Base-by-base conservation (phyloP, 2,888 invertebrate species). In the Heliconius charithonia region DNA sequence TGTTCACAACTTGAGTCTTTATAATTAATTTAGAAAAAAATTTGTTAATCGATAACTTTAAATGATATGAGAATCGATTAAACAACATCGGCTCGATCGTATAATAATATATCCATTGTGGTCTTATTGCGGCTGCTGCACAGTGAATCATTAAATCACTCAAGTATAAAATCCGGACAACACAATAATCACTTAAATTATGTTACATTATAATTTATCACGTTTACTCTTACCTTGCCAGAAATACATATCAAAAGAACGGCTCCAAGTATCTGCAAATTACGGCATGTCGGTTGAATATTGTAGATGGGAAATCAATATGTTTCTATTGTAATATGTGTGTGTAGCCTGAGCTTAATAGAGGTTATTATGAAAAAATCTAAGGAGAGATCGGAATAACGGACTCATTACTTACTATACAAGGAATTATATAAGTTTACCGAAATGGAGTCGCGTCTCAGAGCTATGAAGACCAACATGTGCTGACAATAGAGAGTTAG, bases 251-350 rank as follows among this genome's bases (percentile, higher is more conserved):
- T 85, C 88, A 91, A 91, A 91, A 89, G 83, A 91, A 93, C 92
- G 94, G 93, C 92, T 93, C 93, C 91, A 90, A 92, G 92, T 94
- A 92, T 94, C 92, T 93, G 94, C 91, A 90, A 92, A 92, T 92
- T 87, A 92, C 94, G 94, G 94, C 91, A 92, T 92, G 91, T 94
- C 92, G 91, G 91, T 93, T 91, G 89, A 91, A 90, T 89, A 91
- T 88, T 92, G 91, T 93, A 89, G 92, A 89, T 93, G 91, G 92
- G 89, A 95, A 95, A 92, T 91, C 88, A 94, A 94, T 94, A 92
- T 89, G 88, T 92, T 90, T 89, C 94, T 95, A 95, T 94, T 95
- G 94, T 94, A 94, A 94, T 92, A 89, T 94, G 93, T 94, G 94
- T 92, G 87, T 89, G 89, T 92, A 93, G 94, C 94, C 94, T 94